A percentile compares a stretch with the other conserved stretches of the same genome.
Evolutionary conservation across 2,113 vertebrate genomes (phyloP).

Genomic region (Vireo altiloquus): DNA sequence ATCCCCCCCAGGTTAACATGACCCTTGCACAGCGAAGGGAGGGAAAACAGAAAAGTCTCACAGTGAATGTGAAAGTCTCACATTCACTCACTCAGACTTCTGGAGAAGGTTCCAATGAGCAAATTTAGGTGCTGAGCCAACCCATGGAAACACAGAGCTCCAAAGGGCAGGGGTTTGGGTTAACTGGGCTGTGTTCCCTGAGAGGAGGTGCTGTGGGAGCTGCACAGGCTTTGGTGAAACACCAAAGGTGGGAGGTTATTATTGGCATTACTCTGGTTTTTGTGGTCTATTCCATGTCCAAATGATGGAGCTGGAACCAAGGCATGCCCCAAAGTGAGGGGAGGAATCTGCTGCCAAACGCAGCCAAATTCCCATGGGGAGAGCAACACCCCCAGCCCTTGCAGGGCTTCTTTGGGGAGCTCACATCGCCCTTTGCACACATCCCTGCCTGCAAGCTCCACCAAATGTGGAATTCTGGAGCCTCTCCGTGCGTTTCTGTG

Average conservation of each 20-base stretch:
- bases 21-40: not conserved
- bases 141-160: not conserved
- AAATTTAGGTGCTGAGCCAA: not conserved
- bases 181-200: not conserved
- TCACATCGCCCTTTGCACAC: not conserved
- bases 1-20: not conserved
- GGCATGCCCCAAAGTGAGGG: not conserved
- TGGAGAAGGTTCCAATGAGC: not conserved
- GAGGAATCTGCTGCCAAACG: not conserved
- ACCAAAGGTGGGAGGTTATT: not conserved
- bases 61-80: too few relatives aligned
- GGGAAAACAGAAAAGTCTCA: not conserved
- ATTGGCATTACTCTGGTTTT: not conserved
- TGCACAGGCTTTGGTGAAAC: not conserved
- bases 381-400: not conserved
- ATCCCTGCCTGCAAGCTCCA: not conserved
- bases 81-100: too few relatives aligned
- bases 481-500: not conserved
- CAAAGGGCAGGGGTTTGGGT: not conserved
- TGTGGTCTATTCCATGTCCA: too few relatives aligned
- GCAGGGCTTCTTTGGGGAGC: not conserved
- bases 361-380: not conserved
- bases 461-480: not conserved
- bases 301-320: not conserved
- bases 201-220: not conserved